Evolutionary conservation across 2,113 vertebrate genomes (phyloP), one percentile per base, ranked within the genome.

Genomic region (Protobothrops mucrosquamatus): DNA sequence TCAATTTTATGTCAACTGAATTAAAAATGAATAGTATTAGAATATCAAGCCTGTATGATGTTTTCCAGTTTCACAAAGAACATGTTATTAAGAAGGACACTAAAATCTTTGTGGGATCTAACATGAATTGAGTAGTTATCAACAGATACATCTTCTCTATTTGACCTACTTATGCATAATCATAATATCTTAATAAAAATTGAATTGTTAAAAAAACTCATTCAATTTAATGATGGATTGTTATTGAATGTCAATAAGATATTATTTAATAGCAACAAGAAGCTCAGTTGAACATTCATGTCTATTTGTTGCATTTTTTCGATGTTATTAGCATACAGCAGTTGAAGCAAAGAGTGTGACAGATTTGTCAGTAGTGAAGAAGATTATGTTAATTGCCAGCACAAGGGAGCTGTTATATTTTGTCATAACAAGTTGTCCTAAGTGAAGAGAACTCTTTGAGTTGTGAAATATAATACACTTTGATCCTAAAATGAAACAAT

Each of bases 301-400:
- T 93, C 46, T 85, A 59, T 61, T 85, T 92, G 64, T 89, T 57
- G 54, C 59, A 39, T 46, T 90, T 81, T 90, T 90, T 57, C 26
- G 24, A 87, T 90, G 46, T 54, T 64, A 93, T 90, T 90, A 90
- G 55, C 85, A 90, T 64, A n/a, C 81, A 90, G 74, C 46, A 43
- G 89, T 51, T 85, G 29, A 93, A 87, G 89, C 89, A 90, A 93
- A 93, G 56, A 86, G 43, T 26, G 56, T 90, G 74, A 61, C 88
- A 90, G 89, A 93, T 87, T 90, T 93, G 81, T 93, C 92, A 93
- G 81, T 57, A 39, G n/a, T 90, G 61, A 90, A 56, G 61, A 90
- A 56, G 46, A 54, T 64, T 64, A 93, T 90, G 81, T 90, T 90
- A 93, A 93, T 93, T 34, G 39, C 52, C 46, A 90, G 46, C 48